phyloP scores from a whole-genome alignment of 2,888 invertebrate genomes.

The Yponomeuta evonymella region DNA sequence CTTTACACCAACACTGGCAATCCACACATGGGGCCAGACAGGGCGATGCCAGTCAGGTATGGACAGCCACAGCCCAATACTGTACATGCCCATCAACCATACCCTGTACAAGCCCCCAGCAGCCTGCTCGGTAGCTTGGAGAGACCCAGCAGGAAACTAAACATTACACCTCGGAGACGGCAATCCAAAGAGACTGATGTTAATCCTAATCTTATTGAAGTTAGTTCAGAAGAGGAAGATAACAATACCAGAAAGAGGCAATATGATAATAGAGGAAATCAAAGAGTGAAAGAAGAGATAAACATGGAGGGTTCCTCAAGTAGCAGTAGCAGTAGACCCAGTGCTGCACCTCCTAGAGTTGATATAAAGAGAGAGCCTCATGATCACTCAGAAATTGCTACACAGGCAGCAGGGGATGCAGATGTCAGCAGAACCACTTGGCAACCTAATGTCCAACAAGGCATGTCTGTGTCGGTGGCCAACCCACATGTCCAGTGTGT shows the following conservation, averaged over 20 bases:
- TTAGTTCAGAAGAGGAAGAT: slow-evolving; percentile 71
- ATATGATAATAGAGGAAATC: slow-evolving; percentile 38
- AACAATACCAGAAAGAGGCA: slow-evolving; percentile 45
- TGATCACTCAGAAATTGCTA: slow-evolving; percentile 31
- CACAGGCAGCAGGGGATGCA: slow-evolving; percentile 29
- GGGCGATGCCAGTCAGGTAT: slow-evolving; percentile 32
- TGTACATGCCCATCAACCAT: slow-evolving; percentile 28
- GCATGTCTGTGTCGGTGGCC: background rate
- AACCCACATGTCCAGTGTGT: slow-evolving; percentile 15
- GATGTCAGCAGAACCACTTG: slow-evolving; percentile 22
- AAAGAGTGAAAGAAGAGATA: slow-evolving; percentile 21
- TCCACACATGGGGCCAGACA: slow-evolving; percentile 32
- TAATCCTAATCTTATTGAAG: slow-evolving; percentile 56
- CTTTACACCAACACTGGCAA: slow-evolving; percentile 39
- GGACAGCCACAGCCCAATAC: slow-evolving; percentile 31
- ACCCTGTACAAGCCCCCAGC: slow-evolving; percentile 21
- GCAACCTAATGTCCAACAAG: background rate
- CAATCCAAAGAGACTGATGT: slow-evolving; percentile 56
- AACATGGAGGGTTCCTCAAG: slow-evolving; percentile 20
- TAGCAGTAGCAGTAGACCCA: slow-evolving; percentile 25
- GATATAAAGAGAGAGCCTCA: slow-evolving; percentile 51
- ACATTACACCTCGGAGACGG: slow-evolving; percentile 61
- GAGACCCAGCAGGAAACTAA: slow-evolving; percentile 61
- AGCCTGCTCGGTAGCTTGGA: slow-evolving; percentile 41
- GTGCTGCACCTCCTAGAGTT: slow-evolving; percentile 28